A percentile compares a stretch with the other conserved stretches of the same genome.
Conservation (phyloP, 2,113 vertebrate genomes). For the Helogale parvula region DNA sequence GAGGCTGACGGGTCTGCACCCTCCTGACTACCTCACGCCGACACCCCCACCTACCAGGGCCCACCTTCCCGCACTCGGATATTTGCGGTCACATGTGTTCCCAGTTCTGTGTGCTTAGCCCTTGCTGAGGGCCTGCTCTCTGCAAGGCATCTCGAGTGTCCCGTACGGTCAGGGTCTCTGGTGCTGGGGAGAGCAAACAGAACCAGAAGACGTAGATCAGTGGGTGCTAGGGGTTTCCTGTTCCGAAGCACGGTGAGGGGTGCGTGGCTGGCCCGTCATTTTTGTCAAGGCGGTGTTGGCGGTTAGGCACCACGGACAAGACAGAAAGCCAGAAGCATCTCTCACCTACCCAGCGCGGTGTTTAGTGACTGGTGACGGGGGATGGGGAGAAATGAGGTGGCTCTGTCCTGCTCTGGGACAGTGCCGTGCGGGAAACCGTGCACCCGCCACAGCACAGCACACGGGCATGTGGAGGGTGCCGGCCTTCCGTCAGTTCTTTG, state of each 20-base stretch:
- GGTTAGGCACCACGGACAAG: background rate
- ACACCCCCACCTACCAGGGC: background rate
- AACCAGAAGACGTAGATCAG: background rate
- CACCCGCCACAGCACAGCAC: background rate
- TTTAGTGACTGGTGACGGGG: background rate
- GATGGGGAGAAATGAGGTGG: background rate
- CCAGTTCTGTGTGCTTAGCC: background rate
- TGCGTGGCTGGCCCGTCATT: background rate
- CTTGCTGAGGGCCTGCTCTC: background rate
- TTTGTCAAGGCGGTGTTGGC: background rate
- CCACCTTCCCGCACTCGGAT: background rate
- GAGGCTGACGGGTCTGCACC: background rate
- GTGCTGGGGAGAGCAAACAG: background rate
- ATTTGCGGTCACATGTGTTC: background rate
- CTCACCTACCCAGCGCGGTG: rapidly evolving
- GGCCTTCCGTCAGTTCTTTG: background rate
- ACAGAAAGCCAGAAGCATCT: background rate
- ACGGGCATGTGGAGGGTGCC: background rate
- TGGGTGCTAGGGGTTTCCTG: background rate
- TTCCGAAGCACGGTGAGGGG: background rate
- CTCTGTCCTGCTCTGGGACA: background rate
- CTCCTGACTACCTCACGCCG: background rate
- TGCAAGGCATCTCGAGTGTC: background rate
- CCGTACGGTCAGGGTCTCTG: background rate
- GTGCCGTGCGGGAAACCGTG: background rate